Evolutionary conservation across 2,113 vertebrate species (phyloP), one percentile per base, ranked within the genome.

Genomic region (Psilopogon haemacephalus): DNA sequence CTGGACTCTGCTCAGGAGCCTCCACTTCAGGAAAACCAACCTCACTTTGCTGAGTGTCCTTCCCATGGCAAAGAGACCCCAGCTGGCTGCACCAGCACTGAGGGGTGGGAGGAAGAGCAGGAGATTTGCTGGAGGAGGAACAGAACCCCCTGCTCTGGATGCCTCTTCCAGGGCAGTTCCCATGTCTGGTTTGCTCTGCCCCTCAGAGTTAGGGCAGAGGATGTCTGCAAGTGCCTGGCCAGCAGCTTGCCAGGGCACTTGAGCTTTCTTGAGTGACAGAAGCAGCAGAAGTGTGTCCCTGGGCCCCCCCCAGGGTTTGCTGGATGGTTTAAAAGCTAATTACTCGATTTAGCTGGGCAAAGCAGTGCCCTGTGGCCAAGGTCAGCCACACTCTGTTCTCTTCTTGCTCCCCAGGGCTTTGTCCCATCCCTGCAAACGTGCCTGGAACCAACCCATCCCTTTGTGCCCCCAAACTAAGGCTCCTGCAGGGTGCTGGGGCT

Each of bases 151-250:
- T 11, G 50, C 11, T 48, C 54, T 86, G 38, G 74, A 30, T 64
- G 38, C 12, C 65, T 65, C 26, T 27, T 18, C 71, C 67, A 50
- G 35, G 50, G 30, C 54, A 27, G 40, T 12, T 15, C 70, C 46
- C 1, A 6, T 0, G 2, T 3, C 4, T 40, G 37, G 19, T 48
- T 27, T 68, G 63, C 63, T 52, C 16, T 44, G 18, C 63, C 32
- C 40, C 21, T 69, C 1, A 2, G 52, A 1, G 1, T n/a, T 3
- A 28, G 54, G 44, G 15, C 24, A 8, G 1, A 44, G 7, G 26
- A 24, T 48, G 38, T 46, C 55, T 73, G 50, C 48, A 60, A 30
- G 42, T 21, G 35, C 27, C 27, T 11, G 40, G 24, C 19, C 42
- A 54, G 56, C 13, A 48, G 67, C 55, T 62, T 4, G 2, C 6